Evolutionary conservation across 2,113 vertebrate genomes (phyloP).

Genomic region (Hirundichthys speculiger): DNA sequence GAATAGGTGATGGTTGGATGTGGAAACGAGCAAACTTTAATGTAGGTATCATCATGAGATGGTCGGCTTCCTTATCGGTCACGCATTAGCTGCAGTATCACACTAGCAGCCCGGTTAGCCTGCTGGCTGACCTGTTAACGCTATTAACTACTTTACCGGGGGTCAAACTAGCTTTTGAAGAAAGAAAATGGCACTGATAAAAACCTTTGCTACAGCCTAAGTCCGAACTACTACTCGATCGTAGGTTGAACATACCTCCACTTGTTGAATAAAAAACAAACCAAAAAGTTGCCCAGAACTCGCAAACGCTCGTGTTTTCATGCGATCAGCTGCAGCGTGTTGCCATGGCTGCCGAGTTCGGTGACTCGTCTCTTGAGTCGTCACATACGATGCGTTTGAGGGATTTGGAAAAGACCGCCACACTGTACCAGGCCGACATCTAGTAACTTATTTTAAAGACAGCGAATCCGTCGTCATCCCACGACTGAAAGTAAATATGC

Average conservation of each 20-base stretch:
- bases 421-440: no score
- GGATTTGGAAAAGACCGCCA: rapidly evolving
- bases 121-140: constrained; percentile 2
- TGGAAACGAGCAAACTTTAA: background rate
- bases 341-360: constrained; percentile 47
- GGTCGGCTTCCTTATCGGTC: rapidly evolving
- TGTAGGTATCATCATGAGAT: background rate
- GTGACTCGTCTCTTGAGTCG: background rate
- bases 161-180: background rate
- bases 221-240: rapidly evolving
- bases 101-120: constrained; percentile 41
- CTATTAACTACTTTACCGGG: constrained; percentile 10
- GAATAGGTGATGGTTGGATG: background rate
- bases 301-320: background rate
- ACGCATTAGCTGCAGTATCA: background rate
- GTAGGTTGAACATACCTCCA: background rate
- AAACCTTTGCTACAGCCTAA: rapidly evolving
- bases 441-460: background rate
- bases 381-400: background rate
- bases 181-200: background rate
- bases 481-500: no score
- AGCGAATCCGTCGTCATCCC: no score
- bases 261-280: background rate
- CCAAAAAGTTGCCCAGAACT: background rate
- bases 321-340: constrained; percentile 17